These are phyloP conservation scores for Salvelinus namaycush DNA, from an alignment of 2,113 vertebrate species.

Conservation along the genomic window DNA sequence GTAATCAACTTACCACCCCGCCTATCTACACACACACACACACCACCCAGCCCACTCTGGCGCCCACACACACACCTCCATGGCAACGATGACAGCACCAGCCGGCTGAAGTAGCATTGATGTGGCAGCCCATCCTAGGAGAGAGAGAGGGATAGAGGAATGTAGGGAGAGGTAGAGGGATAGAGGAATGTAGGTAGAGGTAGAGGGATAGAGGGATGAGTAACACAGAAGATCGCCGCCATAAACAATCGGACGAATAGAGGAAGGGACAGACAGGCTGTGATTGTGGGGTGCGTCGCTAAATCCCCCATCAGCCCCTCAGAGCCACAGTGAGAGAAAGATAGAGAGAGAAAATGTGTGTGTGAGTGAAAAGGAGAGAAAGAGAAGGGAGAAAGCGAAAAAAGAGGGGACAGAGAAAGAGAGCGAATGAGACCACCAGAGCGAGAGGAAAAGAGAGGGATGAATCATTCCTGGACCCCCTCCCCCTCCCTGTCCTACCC, in stretches of 20 bases:
- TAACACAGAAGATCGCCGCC: neutral
- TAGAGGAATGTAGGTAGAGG: no score
- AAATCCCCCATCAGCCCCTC: neutral
- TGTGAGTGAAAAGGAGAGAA: neutral
- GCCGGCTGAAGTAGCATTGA: slow-evolving; percentile 47
- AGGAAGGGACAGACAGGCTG: neutral
- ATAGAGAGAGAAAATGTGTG: neutral
- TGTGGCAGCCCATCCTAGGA: slow-evolving; percentile 47
- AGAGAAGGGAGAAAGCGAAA: neutral
- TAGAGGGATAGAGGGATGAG: neutral
- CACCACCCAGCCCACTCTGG: slow-evolving; percentile 8
- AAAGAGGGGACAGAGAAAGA: slow-evolving; percentile 2
- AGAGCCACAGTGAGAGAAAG: neutral
- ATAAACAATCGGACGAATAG: neutral
- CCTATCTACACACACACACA: slow-evolving; percentile 48
- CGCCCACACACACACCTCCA: slow-evolving; percentile 24
- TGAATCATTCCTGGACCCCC: neutral
- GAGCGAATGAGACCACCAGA: neutral
- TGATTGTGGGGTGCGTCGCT: neutral
- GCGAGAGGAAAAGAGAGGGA: neutral
- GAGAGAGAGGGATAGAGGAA: neutral
- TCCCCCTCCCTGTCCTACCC: no score
- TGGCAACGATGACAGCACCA: slow-evolving; percentile 54
- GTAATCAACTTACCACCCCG: slow-evolving; percentile 61
- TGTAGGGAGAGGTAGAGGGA: neutral